Percentiles rank a stretch among this genome's conserved stretches.
Evolutionary conservation across 2,888 invertebrate species (phyloP).

Genomic region (Dryobotodes eremita): DNA sequence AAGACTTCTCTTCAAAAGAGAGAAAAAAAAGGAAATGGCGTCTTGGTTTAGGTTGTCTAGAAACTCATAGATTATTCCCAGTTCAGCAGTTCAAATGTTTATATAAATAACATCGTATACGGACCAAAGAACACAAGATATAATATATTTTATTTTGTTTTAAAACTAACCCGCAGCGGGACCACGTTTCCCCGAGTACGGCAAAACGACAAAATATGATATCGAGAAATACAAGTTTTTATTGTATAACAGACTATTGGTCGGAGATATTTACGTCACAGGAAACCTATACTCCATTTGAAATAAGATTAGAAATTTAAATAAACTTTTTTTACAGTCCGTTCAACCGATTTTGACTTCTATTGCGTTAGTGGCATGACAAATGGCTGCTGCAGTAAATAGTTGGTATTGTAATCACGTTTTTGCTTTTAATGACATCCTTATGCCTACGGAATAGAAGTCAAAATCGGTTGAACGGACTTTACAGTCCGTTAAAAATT

Average conservation of each 20-base stretch:
- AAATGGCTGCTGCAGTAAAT: too few species aligned
- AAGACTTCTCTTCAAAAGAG: not conserved
- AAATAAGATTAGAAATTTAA: too few species aligned
- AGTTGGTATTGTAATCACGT: too few species aligned
- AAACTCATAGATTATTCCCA: not conserved
- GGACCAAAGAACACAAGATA: not conserved
- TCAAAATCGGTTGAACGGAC: too few species aligned
- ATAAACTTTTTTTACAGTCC: too few species aligned
- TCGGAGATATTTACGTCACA: conserved; percentile 22
- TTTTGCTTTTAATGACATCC: too few species aligned
- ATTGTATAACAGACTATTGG: conserved; percentile 25
- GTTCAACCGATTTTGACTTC: too few species aligned
- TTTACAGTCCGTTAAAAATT: too few species aligned
- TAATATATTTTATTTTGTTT: conserved; percentile 40
- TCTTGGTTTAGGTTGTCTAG: too few species aligned
- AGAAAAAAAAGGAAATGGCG: not conserved
- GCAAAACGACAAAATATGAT: conserved; percentile 52
- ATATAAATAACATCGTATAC: not conserved
- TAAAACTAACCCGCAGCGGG: conserved; percentile 31
- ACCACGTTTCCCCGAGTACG: conserved; percentile 8
- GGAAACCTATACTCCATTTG: too few species aligned
- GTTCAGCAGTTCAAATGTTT: not conserved
- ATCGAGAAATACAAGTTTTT: conserved; percentile 49
- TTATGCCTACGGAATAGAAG: too few species aligned
- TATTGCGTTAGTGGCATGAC: too few species aligned